phyloP scores from a whole-genome alignment of 2,888 invertebrate species.

The Metellina segmentata region DNA sequence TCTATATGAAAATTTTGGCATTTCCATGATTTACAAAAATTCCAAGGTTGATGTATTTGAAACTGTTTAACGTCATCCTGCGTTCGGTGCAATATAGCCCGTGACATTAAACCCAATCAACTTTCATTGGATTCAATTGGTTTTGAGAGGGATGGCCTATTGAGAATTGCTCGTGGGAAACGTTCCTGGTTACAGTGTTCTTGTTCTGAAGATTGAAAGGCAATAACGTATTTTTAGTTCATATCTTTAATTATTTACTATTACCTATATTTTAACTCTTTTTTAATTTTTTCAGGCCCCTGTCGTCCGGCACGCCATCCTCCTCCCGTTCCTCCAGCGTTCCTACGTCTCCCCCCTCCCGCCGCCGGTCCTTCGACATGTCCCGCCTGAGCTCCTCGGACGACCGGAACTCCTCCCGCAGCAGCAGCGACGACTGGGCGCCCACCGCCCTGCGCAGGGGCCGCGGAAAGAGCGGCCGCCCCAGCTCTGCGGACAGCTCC shows the following conservation, averaged over 20 bases:
- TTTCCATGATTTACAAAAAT: too few relatives aligned
- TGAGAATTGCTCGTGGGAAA: too few relatives aligned
- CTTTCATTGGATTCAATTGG: too few relatives aligned
- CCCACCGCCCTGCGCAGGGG: conserved; percentile 16
- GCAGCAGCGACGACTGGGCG: conserved; percentile 54
- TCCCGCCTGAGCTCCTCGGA: conserved; percentile 27
- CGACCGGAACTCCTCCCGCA: conserved; percentile 40
- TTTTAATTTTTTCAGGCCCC: conserved; percentile 47
- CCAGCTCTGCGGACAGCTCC: conserved; percentile 69
- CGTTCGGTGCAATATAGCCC: too few relatives aligned
- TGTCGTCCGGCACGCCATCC: conserved; percentile 67
- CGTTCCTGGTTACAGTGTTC: neutral
- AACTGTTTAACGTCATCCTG: too few relatives aligned
- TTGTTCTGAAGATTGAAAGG: neutral
- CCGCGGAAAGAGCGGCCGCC: conserved; percentile 56
- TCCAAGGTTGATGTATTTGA: too few relatives aligned
- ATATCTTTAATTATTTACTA: neutral
- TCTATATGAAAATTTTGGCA: too few relatives aligned
- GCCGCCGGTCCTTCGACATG: conserved; percentile 70
- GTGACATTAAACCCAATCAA: too few relatives aligned
- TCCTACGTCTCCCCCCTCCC: conserved; percentile 72
- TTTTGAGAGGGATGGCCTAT: too few relatives aligned
- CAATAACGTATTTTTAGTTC: neutral
- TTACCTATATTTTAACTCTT: neutral
- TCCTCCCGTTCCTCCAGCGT: conserved; percentile 73